Percentiles rank a stretch among this genome's conserved stretches.
These are phyloP conservation scores for Venusia cambrica DNA, from an alignment of 2,888 invertebrate species.

Conservation along the genomic window DNA sequence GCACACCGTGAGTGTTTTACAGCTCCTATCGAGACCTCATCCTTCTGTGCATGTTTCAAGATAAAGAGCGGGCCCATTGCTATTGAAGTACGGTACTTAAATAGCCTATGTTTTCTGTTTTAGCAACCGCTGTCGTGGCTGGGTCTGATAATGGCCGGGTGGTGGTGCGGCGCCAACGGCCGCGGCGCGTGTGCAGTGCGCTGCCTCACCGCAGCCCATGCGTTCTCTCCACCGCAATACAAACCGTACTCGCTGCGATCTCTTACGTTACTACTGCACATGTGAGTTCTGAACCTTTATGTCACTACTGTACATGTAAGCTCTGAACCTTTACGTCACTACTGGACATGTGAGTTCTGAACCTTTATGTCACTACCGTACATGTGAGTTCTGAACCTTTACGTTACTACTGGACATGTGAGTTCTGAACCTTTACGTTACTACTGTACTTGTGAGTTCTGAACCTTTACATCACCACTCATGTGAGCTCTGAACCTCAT, in stretches of 20 bases:
- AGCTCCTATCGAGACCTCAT: too few relatives aligned
- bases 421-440: too few relatives aligned
- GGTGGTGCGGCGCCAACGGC: constrained; percentile 72
- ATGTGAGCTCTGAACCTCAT: too few relatives aligned
- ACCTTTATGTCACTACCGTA: constrained; percentile 53
- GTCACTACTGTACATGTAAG: constrained; percentile 57
- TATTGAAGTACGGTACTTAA: too few relatives aligned
- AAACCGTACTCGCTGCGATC: constrained; percentile 45
- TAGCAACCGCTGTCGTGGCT: constrained; percentile 54
- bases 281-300: constrained; percentile 58
- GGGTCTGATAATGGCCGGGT: constrained; percentile 53
- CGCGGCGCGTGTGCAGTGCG: constrained; percentile 57
- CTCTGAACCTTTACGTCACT: constrained; percentile 51
- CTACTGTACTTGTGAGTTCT: too few relatives aligned
- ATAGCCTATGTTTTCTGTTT: too few relatives aligned
- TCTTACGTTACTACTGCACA: constrained; percentile 52
- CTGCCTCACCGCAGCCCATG: constrained; percentile 54
- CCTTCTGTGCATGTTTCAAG: too few relatives aligned
- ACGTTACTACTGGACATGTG: too few relatives aligned
- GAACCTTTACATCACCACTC: too few relatives aligned
- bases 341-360: constrained; percentile 59
- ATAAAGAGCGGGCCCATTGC: too few relatives aligned
- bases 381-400: too few relatives aligned
- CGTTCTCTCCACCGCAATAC: constrained; percentile 39
- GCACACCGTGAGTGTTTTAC: too few relatives aligned